Evolutionary conservation across 2,888 invertebrate species (phyloP).

Genomic region (Chymomyza fuscimana): DNA sequence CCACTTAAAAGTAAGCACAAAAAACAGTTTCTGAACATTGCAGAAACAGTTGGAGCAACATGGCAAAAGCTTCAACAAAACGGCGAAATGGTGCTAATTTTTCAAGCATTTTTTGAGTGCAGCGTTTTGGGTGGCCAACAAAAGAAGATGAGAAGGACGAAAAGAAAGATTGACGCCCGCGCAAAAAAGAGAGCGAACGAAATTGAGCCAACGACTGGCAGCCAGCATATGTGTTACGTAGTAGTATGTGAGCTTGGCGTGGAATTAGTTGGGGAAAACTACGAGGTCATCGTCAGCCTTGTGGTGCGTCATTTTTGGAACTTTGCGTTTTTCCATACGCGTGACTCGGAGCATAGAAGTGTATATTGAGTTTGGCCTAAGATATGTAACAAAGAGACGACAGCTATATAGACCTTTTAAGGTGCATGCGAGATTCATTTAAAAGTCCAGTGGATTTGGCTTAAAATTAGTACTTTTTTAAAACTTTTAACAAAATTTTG

Average conservation of each 20-base stretch:
- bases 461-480: too few relatives aligned
- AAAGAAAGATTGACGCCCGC: not conserved
- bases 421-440: too few relatives aligned
- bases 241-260: not conserved
- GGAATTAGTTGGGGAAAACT: not conserved
- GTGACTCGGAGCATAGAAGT: too few relatives aligned
- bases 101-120: conserved; percentile 61
- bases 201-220: not conserved
- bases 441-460: too few relatives aligned
- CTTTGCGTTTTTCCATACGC: not conserved
- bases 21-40: not conserved
- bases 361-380: too few relatives aligned
- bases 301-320: not conserved
- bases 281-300: not conserved
- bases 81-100: conserved; percentile 53
- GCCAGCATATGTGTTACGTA: not conserved
- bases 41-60: not conserved
- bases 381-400: too few relatives aligned
- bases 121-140: conserved; percentile 11
- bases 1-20: not conserved
- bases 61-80: not conserved
- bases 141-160: not conserved
- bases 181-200: not conserved
- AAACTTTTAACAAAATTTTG: too few relatives aligned
- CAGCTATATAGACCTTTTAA: too few relatives aligned